Conservation (phyloP, 92 coral and sea anemone genomes). For the Zoanthus sansibaricus region DNA sequence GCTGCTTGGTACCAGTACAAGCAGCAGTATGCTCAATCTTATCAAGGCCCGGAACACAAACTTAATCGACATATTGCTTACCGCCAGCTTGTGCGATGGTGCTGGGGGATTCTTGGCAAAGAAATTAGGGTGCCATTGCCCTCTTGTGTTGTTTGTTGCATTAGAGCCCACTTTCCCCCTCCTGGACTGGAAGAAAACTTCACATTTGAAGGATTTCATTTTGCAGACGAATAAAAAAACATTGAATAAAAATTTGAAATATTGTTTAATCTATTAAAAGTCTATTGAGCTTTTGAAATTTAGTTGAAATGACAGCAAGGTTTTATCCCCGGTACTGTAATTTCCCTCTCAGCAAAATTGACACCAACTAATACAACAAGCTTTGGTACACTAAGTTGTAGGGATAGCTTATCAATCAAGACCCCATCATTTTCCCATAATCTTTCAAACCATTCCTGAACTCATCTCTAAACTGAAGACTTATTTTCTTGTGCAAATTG, state of each 20-base stretch:
- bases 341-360: background rate
- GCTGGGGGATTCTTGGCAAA: slow-evolving; percentile 45
- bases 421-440: too few species aligned
- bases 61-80: slow-evolving; percentile 51
- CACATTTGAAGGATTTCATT: slow-evolving; percentile 33
- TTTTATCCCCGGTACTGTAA: background rate
- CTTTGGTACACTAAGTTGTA: background rate
- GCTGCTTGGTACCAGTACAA: slow-evolving; percentile 29
- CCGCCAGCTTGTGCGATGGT: slow-evolving; percentile 46
- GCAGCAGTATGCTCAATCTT: slow-evolving; percentile 19
- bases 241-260: too few species aligned
- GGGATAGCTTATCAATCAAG: too few species aligned
- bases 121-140: slow-evolving; percentile 37
- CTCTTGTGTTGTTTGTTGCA: slow-evolving; percentile 50
- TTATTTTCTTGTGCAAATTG: too few species aligned
- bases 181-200: slow-evolving; percentile 52
- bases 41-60: slow-evolving; percentile 29
- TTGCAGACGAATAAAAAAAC: background rate
- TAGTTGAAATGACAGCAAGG: too few species aligned
- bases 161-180: slow-evolving; percentile 46
- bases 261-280: too few species aligned
- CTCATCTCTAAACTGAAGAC: too few species aligned
- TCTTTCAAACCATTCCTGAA: too few species aligned
- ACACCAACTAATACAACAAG: background rate
- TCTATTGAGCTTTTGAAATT: too few species aligned